These are phyloP conservation scores for Zapus hudsonius DNA, from an alignment of 2,113 vertebrate species.

Conservation along the genomic window DNA sequence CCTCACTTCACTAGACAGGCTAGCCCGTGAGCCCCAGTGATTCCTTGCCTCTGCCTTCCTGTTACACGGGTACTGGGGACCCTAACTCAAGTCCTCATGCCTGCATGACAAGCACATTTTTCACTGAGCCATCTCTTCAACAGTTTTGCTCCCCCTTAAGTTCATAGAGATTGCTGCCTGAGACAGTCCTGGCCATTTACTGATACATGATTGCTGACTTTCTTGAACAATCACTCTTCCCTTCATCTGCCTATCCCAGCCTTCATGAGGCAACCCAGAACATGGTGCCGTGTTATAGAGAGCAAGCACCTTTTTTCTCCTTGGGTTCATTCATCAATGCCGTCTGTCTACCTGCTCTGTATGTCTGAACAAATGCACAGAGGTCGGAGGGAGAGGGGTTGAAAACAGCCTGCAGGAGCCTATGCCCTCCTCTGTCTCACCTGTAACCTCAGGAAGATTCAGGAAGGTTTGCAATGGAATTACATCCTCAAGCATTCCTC, in stretches of 20 bases:
- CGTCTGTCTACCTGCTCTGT: too few species aligned
- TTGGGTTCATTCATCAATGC: neutral
- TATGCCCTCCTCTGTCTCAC: neutral
- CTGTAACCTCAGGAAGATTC: neutral
- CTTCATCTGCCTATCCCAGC: neutral
- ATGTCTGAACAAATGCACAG: too few species aligned
- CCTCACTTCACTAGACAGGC: too few species aligned
- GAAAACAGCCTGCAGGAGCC: neutral
- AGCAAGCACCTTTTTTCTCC: neutral
- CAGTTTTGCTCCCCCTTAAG: neutral
- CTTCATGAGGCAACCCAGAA: neutral
- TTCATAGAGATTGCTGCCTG: neutral
- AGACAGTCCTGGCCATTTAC: neutral
- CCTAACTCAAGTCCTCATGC: too few species aligned
- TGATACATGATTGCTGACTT: neutral
- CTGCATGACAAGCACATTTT: too few species aligned
- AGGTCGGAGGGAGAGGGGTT: too few species aligned
- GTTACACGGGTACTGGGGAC: too few species aligned
- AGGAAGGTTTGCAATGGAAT: neutral
- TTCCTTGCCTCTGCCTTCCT: too few species aligned
- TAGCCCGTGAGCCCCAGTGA: too few species aligned
- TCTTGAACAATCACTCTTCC: neutral
- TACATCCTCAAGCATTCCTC: neutral
- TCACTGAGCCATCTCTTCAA: too few species aligned
- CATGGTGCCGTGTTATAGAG: accelerated